A percentile compares a stretch with the other conserved stretches of the same genome.
Conservation (phyloP, 2,888 invertebrate species). For the Napeogenes sylphis region DNA sequence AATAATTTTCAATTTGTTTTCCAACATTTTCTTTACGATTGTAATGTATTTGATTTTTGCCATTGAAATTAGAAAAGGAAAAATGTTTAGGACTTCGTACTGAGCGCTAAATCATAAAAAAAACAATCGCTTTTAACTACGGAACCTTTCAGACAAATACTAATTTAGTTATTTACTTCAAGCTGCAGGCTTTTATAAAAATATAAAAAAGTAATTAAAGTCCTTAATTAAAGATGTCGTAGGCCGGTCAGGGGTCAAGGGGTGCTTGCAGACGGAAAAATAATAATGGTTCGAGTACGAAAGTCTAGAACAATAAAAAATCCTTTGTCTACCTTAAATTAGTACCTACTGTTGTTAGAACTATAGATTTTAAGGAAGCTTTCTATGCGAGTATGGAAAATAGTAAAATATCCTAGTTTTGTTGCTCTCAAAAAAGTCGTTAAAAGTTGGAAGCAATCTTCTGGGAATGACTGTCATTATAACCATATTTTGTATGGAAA, state of each 20-base stretch:
- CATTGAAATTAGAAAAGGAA: not conserved
- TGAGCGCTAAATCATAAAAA: no score
- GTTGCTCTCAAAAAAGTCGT: no score
- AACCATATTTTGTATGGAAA: no score
- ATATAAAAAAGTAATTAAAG: slow-evolving; percentile 64
- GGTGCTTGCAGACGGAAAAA: slow-evolving; percentile 40
- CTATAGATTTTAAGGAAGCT: no score
- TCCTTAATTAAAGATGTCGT: slow-evolving; percentile 61
- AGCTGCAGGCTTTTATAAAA: slow-evolving; percentile 49
- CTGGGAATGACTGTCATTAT: no score
- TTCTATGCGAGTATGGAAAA: no score
- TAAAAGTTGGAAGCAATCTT: no score
- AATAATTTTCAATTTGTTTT: not conserved
- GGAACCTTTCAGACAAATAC: slow-evolving; percentile 63
- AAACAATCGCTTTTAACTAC: no score
- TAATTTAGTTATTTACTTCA: slow-evolving; percentile 48
- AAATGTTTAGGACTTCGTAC: no score
- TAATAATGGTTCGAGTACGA: slow-evolving; percentile 38
- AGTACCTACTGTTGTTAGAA: not conserved
- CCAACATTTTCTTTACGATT: not conserved
- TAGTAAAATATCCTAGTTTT: no score
- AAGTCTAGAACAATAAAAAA: slow-evolving; percentile 18
- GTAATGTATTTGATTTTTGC: not conserved
- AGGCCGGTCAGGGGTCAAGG: slow-evolving; percentile 44
- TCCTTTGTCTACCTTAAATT: slow-evolving; percentile 11